These are phyloP conservation scores for Kryptolebias ocellatus DNA, from an alignment of 2,797 vertebrate species.

Conservation along the genomic window DNA sequence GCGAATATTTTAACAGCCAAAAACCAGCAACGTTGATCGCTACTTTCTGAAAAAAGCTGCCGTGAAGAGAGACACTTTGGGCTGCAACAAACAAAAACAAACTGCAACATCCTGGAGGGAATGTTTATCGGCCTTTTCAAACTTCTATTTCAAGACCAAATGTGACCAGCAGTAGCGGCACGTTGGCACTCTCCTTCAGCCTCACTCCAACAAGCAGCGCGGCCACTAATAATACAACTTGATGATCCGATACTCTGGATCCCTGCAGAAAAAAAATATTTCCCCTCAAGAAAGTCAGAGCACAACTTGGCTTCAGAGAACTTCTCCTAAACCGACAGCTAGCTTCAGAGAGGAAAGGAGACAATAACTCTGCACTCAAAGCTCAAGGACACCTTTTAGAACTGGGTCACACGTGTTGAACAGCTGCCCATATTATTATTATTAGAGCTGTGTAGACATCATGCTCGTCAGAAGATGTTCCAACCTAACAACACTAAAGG, in stretches of 20 bases:
- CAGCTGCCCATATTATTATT: too few relatives aligned
- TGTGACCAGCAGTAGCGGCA: slow-evolving; percentile 18
- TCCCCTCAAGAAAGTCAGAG: slow-evolving; percentile 40
- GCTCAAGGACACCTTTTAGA: too few relatives aligned
- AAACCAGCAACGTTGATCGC: too few relatives aligned
- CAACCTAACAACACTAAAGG: not conserved
- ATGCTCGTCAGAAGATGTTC: slow-evolving; percentile 1
- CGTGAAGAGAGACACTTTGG: too few relatives aligned
- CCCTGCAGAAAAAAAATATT: slow-evolving; percentile 29
- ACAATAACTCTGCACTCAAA: too few relatives aligned
- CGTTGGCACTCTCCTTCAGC: slow-evolving; percentile 15
- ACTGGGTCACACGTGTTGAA: too few relatives aligned
- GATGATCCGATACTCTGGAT: slow-evolving; percentile 56
- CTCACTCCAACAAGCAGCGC: slow-evolving; percentile 15
- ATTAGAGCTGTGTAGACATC: too few relatives aligned
- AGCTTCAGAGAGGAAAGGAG: not conserved
- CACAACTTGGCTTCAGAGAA: slow-evolving; percentile 15
- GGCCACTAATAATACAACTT: slow-evolving; percentile 44
- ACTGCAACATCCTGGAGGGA: too few relatives aligned
- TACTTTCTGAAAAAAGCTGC: too few relatives aligned
- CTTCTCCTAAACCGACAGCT: slow-evolving; percentile 3
- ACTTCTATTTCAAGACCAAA: slow-evolving; percentile 41
- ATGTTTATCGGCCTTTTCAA: not conserved
- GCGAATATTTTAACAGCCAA: too few relatives aligned
- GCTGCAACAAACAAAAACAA: too few relatives aligned